Evolutionary conservation across 2,797 vertebrate species (phyloP), one percentile per base, ranked within the genome.

Genomic region (Paedocypris micromegethes): DNA sequence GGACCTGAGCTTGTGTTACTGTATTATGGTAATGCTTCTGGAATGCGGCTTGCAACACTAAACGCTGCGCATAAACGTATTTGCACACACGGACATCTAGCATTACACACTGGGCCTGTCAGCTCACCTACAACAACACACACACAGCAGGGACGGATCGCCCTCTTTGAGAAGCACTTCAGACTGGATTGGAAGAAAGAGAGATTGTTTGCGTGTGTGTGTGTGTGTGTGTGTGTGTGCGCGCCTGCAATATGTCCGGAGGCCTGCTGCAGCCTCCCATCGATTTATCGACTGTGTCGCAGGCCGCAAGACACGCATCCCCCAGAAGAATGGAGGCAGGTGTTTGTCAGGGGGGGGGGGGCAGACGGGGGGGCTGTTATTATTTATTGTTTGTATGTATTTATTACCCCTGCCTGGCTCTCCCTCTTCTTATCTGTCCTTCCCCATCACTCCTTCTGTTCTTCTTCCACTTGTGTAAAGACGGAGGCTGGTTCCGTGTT

Each of bases 231-330:
- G 66, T 49, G 66, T 56, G 62, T 45, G 58, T 58, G 68, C 64
- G 50, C 54, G 43, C 80, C 82, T 86, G 87, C 83, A 86, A 85
- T 81, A 82, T 81, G 82, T 86, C 78, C 80, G 68, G 51, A 3
- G 85, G 83, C 81, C 87, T 77, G 85, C 84, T 78, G 90, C 88
- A 88, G 85, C 54, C 78, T 85, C 76, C 77, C 74, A 88, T 93
- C 87, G 77, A 92, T 94, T 90, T 92, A 93, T 93, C 87, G 92
- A 93, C 90, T 88, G 83, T 86, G 88, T 91, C 89, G 88, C 72
- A 85, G 85, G 82, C 82, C 79, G 85, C 75, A 77, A 83, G 88
- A 86, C 89, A 85, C 88, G 86, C 88, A 89, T 89, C 85, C 84
- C 38, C 83, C 81, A 85, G 86, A 84, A 89, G 87, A 90, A 86